A percentile compares a stretch with the other conserved stretches of the same genome.
Conservation (phyloP, 1,140 invertebrate genomes). For the Elymnias hypermnestra region DNA sequence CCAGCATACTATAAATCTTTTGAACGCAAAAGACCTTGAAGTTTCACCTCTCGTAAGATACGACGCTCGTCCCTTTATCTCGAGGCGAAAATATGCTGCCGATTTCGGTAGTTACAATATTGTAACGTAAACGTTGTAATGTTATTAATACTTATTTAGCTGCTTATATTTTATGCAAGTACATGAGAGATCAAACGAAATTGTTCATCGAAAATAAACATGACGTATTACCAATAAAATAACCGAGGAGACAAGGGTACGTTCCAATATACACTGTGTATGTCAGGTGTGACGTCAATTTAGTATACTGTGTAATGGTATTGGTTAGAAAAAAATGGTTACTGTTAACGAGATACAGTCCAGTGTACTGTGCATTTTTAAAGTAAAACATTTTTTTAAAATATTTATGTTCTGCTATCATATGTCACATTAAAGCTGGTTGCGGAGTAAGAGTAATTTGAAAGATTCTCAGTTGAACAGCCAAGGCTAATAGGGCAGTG, state of each 20-base stretch:
- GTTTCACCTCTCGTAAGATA: slow-evolving; percentile 7
- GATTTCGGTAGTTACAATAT: slow-evolving; percentile 3
- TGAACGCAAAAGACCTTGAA: slow-evolving; percentile 11
- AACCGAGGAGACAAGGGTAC: neutral
- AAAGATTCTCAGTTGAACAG: no score
- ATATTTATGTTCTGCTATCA: no score
- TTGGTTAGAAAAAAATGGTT: no score
- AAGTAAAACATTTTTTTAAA: no score
- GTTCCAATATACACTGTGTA: no score
- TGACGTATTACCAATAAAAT: neutral
- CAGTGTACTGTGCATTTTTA: no score
- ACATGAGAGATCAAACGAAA: neutral
- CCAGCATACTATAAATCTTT: slow-evolving; percentile 3
- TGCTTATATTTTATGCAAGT: neutral
- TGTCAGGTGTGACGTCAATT: no score
- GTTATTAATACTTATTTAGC: neutral
- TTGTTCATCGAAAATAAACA: neutral
- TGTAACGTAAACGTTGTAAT: neutral
- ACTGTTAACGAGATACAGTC: no score
- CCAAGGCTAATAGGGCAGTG: no score
- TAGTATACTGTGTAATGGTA: no score
- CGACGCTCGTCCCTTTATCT: slow-evolving; percentile 7
- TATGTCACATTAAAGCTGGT: no score
- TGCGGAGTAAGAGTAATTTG: no score
- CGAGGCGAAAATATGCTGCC: neutral